Evolutionary conservation across 2,113 vertebrate species (phyloP).

Genomic region (Thalassoma bifasciatum): DNA sequence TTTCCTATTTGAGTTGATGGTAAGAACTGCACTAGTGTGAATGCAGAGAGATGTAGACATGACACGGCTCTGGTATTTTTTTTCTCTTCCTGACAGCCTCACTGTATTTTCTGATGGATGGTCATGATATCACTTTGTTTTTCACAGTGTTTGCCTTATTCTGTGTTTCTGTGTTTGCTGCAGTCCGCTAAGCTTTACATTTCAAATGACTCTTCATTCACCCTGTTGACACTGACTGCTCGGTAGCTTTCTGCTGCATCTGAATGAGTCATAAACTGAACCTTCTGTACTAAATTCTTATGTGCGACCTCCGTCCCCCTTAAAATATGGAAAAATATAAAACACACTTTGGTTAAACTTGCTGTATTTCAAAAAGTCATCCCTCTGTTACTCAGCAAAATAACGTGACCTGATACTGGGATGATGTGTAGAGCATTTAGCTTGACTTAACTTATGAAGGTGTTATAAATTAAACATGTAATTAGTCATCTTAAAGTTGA

Average conservation of each 20-base stretch:
- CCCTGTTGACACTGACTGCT: constrained; percentile 16
- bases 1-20: not conserved
- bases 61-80: not conserved
- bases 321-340: constrained; percentile 8
- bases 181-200: constrained; percentile 26
- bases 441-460: constrained; percentile 47
- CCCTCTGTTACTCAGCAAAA: constrained; percentile 39
- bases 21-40: constrained; percentile 2
- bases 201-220: constrained; percentile 24
- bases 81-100: constrained; percentile 8
- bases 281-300: not conserved
- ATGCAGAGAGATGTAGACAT: constrained; percentile 2
- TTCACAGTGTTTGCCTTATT: constrained; percentile 42
- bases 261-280: constrained; percentile 25
- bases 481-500: constrained; percentile 59
- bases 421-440: constrained; percentile 47
- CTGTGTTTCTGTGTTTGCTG: constrained; percentile 23
- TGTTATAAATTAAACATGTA: constrained; percentile 62
- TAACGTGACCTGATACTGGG: constrained; percentile 37
- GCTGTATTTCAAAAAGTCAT: constrained; percentile 29
- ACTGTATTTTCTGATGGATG: constrained; percentile 23
- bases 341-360: constrained; percentile 17
- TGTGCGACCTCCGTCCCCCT: constrained; percentile 6
- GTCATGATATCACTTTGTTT: constrained; percentile 14
- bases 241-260: constrained; percentile 33